phyloP scores from a whole-genome alignment of 1,140 invertebrate species.

The Pteromalus puparum region DNA sequence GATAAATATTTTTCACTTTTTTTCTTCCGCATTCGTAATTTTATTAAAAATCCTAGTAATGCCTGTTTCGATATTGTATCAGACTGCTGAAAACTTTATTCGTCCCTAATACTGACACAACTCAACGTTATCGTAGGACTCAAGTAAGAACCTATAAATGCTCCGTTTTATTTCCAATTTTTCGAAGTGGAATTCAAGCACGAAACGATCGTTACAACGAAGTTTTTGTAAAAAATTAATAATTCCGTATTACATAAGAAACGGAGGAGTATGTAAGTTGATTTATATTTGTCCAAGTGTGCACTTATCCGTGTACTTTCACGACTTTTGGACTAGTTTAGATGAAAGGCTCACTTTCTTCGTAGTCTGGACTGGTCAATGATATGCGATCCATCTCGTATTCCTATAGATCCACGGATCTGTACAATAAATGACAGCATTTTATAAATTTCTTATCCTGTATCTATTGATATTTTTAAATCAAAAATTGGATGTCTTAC shows the following conservation, averaged over 20 bases:
- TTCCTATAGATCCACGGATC: conserved; percentile 66
- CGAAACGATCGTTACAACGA: not conserved
- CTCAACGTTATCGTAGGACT: not conserved
- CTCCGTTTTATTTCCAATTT: not conserved
- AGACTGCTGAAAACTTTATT: not conserved
- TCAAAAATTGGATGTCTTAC: conserved; percentile 54
- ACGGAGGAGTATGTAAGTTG: not conserved
- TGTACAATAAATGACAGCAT: conserved; percentile 54
- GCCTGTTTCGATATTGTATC: conserved; percentile 13
- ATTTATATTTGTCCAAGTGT: conserved; percentile 61
- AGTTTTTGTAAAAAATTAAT: conserved; percentile 38
- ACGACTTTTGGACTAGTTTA: conserved; percentile 66
- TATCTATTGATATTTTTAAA: not conserved
- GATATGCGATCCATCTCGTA: conserved; percentile 68
- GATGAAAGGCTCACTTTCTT: conserved; percentile 59
- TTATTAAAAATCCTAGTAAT: conserved; percentile 22
- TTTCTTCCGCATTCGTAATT: not conserved
- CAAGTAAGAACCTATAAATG: not conserved
- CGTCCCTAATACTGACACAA: conserved; percentile 34
- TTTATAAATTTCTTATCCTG: conserved; percentile 4
- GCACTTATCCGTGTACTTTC: conserved; percentile 38
- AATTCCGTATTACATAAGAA: conserved; percentile 31
- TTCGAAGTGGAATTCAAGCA: no score
- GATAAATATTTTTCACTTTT: conserved; percentile 22
- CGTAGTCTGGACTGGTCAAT: conserved; percentile 62